Conservation (phyloP, 1,140 invertebrate genomes). For the Drosophila yakuba region DNA sequence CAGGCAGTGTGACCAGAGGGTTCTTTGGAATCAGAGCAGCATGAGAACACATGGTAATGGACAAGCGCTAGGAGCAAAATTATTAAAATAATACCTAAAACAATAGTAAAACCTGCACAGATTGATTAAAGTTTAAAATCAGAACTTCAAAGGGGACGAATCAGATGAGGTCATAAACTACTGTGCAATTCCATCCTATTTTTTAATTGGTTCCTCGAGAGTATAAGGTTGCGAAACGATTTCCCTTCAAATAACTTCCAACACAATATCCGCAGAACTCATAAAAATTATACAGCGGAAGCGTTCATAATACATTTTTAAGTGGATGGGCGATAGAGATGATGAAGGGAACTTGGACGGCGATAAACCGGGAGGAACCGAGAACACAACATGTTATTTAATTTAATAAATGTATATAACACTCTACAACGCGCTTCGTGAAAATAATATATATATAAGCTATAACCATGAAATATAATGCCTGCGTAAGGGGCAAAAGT, state of each 20-base stretch:
- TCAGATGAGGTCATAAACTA: background rate
- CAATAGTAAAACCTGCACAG: too few relatives aligned
- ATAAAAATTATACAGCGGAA: constrained; percentile 54
- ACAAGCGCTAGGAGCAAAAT: background rate
- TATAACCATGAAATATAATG: constrained; percentile 50
- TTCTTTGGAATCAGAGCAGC: constrained; percentile 22
- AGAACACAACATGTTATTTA: constrained; percentile 52
- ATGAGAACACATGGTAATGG: too few relatives aligned
- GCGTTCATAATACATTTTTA: constrained; percentile 57
- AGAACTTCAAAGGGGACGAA: too few relatives aligned
- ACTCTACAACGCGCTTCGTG: constrained; percentile 7
- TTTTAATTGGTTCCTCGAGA: constrained; percentile 1
- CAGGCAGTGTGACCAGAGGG: constrained; percentile 33
- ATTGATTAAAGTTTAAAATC: too few relatives aligned
- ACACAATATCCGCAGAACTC: constrained; percentile 46
- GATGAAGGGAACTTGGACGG: constrained; percentile 9
- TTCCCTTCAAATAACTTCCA: constrained; percentile 45
- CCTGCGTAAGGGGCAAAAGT: constrained; percentile 36
- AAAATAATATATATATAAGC: constrained; percentile 19
- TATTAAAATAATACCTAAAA: too few relatives aligned
- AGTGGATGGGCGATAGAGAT: constrained; percentile 32
- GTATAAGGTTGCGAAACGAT: constrained; percentile 15
- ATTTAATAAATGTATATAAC: constrained; percentile 52
- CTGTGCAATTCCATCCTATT: background rate
- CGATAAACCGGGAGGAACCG: constrained; percentile 21